These are phyloP conservation scores for Trichacis sp. DNA, from an alignment of 2,888 invertebrate species.

Conservation along the genomic window DNA sequence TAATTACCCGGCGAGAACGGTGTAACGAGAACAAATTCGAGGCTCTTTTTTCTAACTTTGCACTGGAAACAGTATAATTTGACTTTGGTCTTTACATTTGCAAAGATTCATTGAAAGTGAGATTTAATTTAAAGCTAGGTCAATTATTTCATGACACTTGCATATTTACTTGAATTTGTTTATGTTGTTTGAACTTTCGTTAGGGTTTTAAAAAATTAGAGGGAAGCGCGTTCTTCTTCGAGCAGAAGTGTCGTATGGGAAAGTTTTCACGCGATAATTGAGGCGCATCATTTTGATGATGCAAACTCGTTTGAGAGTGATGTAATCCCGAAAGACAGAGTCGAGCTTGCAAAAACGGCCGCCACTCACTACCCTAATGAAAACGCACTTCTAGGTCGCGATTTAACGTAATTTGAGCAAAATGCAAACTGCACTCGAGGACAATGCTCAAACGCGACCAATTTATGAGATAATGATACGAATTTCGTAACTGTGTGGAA, in stretches of 20 bases:
- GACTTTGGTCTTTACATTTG: too few species aligned
- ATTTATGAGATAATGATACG: not conserved
- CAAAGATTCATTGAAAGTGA: too few species aligned
- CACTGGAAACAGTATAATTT: too few species aligned
- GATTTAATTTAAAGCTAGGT: too few species aligned
- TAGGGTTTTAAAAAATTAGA: too few species aligned
- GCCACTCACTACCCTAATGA: not conserved
- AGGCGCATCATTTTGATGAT: not conserved
- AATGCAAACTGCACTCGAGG: not conserved
- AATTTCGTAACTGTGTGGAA: not conserved
- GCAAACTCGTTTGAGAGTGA: not conserved
- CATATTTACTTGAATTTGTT: too few species aligned
- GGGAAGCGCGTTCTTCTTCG: too few species aligned
- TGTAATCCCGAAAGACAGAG: not conserved
- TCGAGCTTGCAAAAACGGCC: not conserved
- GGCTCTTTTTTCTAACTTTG: too few species aligned
- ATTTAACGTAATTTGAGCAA: not conserved
- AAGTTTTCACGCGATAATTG: not conserved
- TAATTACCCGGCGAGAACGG: too few species aligned
- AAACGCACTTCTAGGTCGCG: not conserved
- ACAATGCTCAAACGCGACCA: conserved; percentile 1
- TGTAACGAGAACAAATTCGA: too few species aligned
- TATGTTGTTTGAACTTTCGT: too few species aligned
- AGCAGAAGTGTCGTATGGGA: not conserved
- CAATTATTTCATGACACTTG: too few species aligned